These are phyloP conservation scores for Microplitis mediator DNA, from an alignment of 1,140 invertebrate species.

Conservation along the genomic window DNA sequence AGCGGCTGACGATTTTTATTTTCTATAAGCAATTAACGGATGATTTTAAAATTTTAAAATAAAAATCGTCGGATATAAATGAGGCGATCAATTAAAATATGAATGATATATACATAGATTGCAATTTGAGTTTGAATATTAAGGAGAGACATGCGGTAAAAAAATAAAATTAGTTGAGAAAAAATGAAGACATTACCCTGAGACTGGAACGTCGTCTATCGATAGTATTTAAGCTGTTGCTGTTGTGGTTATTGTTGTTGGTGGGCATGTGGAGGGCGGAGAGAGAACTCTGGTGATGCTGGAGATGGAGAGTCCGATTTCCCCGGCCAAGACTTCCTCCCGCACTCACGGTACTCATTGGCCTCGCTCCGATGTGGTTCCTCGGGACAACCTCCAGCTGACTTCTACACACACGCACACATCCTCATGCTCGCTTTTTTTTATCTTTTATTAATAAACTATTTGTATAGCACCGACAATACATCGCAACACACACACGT, in stretches of 20 bases:
- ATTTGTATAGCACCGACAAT: slow-evolving; percentile 41
- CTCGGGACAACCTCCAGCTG: slow-evolving; percentile 60
- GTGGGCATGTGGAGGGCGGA: slow-evolving; percentile 53
- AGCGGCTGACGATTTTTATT: no score
- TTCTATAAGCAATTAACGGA: background rate
- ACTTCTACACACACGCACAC: slow-evolving; percentile 57
- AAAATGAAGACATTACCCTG: slow-evolving; percentile 44
- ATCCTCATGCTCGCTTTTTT: slow-evolving; percentile 55
- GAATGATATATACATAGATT: background rate
- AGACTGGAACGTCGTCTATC: slow-evolving; percentile 59
- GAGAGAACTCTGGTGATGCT: slow-evolving; percentile 57
- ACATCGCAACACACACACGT: slow-evolving; percentile 56
- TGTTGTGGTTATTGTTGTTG: slow-evolving; percentile 32
- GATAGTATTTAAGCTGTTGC: slow-evolving; percentile 52
- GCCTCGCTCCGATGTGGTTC: slow-evolving; percentile 48
- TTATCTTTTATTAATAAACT: background rate
- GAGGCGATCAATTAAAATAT: no score
- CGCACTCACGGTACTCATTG: slow-evolving; percentile 55
- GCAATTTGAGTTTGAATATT: background rate
- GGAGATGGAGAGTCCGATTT: slow-evolving; percentile 52
- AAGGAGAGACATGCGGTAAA: background rate
- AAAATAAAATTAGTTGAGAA: background rate
- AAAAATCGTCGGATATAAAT: no score
- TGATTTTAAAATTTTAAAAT: background rate
- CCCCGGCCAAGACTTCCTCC: slow-evolving; percentile 57